These are phyloP conservation scores for Amia ocellicauda DNA, from an alignment of 2,113 vertebrate species.

Conservation along the genomic window DNA sequence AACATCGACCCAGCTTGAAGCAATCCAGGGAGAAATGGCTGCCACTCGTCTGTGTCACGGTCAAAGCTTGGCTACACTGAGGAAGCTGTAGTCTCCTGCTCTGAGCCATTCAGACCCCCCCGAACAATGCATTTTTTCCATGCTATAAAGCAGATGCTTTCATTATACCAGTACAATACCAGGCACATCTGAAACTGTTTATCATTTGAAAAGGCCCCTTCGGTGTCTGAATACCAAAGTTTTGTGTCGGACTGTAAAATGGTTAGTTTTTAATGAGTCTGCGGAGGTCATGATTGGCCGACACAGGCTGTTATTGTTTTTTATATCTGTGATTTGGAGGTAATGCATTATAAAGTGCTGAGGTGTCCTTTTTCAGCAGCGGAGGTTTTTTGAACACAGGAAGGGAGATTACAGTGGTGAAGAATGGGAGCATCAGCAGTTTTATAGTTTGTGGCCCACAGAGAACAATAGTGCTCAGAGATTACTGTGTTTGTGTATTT, in stretches of 20 bases:
- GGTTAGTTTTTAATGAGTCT: constrained; percentile 55
- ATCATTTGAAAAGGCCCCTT: constrained; percentile 59
- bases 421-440: constrained; percentile 55
- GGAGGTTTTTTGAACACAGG: constrained; percentile 38
- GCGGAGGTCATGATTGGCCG: constrained; percentile 41
- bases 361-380: constrained; percentile 30
- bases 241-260: constrained; percentile 59
- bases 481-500: constrained; percentile 2
- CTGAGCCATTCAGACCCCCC: constrained; percentile 54
- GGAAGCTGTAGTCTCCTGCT: constrained; percentile 43
- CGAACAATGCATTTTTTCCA: constrained; percentile 66
- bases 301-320: constrained; percentile 55
- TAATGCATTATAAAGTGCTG: constrained; percentile 60
- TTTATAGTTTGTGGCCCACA: constrained; percentile 17
- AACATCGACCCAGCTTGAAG: constrained; percentile 22
- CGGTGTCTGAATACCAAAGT: constrained; percentile 52
- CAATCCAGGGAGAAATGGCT: constrained; percentile 14
- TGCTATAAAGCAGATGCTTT: constrained; percentile 68
- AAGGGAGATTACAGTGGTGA: constrained; percentile 41
- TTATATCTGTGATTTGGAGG: constrained; percentile 44
- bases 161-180: constrained; percentile 55
- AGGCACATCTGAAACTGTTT: constrained; percentile 57
- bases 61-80: constrained; percentile 43
- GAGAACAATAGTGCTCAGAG: constrained; percentile 17
- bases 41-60: constrained; percentile 31